Evolutionary conservation across 2,113 vertebrate genomes (phyloP), one percentile per base, ranked within the genome.

Genomic region (Eubucco bourcierii): DNA sequence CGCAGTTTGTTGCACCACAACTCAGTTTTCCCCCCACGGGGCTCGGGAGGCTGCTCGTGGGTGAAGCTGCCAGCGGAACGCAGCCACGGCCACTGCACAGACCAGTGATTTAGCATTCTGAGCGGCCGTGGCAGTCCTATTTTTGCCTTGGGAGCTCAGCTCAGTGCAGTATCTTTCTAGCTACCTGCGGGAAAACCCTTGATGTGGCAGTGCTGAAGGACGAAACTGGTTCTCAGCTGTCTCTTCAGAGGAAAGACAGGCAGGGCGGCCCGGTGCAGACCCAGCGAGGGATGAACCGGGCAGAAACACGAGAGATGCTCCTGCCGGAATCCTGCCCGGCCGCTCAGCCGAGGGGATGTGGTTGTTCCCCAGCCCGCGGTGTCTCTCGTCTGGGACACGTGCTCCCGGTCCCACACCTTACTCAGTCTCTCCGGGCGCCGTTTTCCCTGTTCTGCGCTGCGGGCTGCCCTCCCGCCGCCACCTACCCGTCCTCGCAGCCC

Each of bases 61-160:
- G 58, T 2, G 47, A 31, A 10, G 56, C 33, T 28, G 73, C 44
- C 52, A 1, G 12, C 33, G 58, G 1, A 10, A 17, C 25, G 1
- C 41, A 3, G 71, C 61, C 44, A 2, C 52, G 3, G 63, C 44
- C 52, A 2, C 2, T 1, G 1, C 46, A 3, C 5, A 1, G 34
- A 12, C 0, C 5, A 3, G 17, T 0, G 73, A 24, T 6, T 1
- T 3, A 5, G n/a, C 60, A 1, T 4, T 16, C 9, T 1, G 53
- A 9, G 61, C n/a, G 24, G 61, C 68, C 1, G 37, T 0, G 74
- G 82, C 63, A 6, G 1, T 4, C 9, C 64, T 1, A 41, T 63
- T 16, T 63, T 3, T 1, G 41, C 64, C 1, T 4, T 3, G 31
- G 23, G 44, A 52, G 9, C 71, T 44, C 89, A 5, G 19, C 77